Base-by-base conservation (phyloP, 2,888 invertebrate genomes). In the Parelbella ahira region DNA sequence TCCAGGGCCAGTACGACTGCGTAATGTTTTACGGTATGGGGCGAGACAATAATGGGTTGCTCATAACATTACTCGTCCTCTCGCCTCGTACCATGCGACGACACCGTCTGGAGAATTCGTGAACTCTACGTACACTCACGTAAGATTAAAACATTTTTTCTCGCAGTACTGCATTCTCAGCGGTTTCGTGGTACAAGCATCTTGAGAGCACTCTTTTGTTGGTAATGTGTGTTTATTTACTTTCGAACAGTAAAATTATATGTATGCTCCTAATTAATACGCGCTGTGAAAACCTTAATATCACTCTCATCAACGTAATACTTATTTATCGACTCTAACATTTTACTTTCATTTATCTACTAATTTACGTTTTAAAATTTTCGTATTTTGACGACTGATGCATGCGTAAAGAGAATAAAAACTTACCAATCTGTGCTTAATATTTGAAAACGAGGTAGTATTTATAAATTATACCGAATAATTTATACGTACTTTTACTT, bases 1-100 rank as follows among this genome's bases (percentile, higher is more conserved):
- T 77, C 61, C 54, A 62, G 68, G 70, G 70, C 68, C 73, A 75
- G 70, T 65, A 72, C 75, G 71, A 75, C 82, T 86, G 73, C 80
- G 83, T 86, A 84, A 86, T 86, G 84, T 81, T 87, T 86, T 87
- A 87, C 86, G 86, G 86, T 84, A 87, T 87, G 81, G 84, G 80
- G 79, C 80, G 84, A 86, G 86, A 87, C 87, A 87, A 87, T 87
- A 87, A 87, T 87, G 87, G 86, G 73, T 82, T 79, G 86, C 87
- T 87, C 87, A 87, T 87, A 87, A 87, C 87, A 87, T 87, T 80
- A 87, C 87, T 87, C 87, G 83, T 84, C 79, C 76, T 73, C 71
- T 58, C 54, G 63, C 69, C 80, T 65, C 56, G 76, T 80, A 82
- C 83, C 65, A 79, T 53, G 78, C 55, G 51, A 70, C 69, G 60